phyloP scores from a whole-genome alignment of 2,888 invertebrate species.

The Helleia helle region DNA sequence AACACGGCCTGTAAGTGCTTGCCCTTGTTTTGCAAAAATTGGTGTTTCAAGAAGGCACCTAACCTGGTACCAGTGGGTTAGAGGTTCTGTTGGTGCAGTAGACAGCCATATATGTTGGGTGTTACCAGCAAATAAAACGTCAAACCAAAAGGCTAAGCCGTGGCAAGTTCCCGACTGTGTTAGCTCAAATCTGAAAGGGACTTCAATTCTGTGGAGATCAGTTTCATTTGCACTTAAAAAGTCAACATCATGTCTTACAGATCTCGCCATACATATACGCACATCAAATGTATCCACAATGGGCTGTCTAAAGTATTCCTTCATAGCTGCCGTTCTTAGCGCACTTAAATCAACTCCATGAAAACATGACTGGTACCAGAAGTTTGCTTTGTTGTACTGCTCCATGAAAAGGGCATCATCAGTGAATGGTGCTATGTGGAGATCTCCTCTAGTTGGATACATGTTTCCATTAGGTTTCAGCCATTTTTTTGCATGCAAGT shows the following conservation, averaged over 20 bases:
- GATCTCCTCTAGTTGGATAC: slow-evolving; percentile 97
- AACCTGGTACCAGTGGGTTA: slow-evolving; percentile 99
- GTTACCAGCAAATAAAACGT: slow-evolving; percentile 95
- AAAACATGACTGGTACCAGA: slow-evolving; percentile 99
- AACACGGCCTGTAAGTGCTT: slow-evolving; percentile 90
- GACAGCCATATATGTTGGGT: slow-evolving; percentile 96
- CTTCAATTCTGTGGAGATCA: slow-evolving; percentile 95
- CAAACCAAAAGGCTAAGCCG: slow-evolving; percentile 99
- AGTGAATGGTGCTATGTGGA: slow-evolving; percentile 97
- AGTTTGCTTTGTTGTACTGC: slow-evolving; percentile 98
- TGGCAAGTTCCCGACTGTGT: slow-evolving; percentile 96
- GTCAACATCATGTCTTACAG: slow-evolving; percentile 93
- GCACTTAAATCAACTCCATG: slow-evolving; percentile 97
- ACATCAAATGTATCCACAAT: slow-evolving; percentile 99
- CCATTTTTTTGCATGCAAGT: slow-evolving; percentile 99
- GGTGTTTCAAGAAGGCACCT: slow-evolving; percentile 95
- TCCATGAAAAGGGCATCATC: slow-evolving; percentile 98
- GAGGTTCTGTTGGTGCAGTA: slow-evolving; percentile 96
- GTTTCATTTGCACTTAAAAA: slow-evolving; percentile 94
- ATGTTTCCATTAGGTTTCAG: slow-evolving; percentile 93
- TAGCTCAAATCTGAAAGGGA: slow-evolving; percentile 94
- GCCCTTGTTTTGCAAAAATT: slow-evolving; percentile 95
- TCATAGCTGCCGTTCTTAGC: slow-evolving; percentile 93
- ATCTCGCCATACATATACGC: slow-evolving; percentile 96
- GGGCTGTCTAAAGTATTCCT: slow-evolving; percentile 98